A percentile compares a stretch with the other conserved stretches of the same genome.
These are phyloP conservation scores for Ctenomys sociabilis DNA, from an alignment of 2,113 vertebrate species.

Conservation along the genomic window DNA sequence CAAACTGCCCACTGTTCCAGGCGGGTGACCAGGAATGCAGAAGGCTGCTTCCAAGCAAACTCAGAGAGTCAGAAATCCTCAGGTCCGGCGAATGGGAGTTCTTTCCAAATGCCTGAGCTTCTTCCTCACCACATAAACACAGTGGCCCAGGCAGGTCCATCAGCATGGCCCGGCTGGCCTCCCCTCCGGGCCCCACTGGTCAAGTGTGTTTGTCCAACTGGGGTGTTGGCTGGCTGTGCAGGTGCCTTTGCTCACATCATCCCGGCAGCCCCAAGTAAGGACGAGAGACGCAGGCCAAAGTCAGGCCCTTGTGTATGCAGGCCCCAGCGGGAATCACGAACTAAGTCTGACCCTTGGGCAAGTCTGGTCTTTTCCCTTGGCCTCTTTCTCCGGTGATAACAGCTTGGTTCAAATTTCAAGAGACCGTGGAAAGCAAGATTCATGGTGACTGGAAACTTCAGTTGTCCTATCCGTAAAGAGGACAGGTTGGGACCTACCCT, in stretches of 20 bases:
- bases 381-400: background rate
- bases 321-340: background rate
- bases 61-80: background rate
- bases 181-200: background rate
- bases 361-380: background rate
- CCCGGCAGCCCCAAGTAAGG: background rate
- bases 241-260: background rate
- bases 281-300: background rate
- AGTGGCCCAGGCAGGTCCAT: background rate
- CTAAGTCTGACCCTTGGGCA: background rate
- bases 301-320: background rate
- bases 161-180: too few relatives aligned
- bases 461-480: background rate
- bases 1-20: background rate
- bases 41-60: background rate
- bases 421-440: background rate
- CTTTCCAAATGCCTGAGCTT: background rate
- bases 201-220: background rate
- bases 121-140: too few relatives aligned
- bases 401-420: background rate
- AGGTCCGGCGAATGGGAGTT: background rate
- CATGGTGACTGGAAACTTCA: background rate
- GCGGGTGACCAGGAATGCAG: background rate
- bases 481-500: background rate
- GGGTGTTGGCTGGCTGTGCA: background rate